These are phyloP conservation scores for Diorhabda sublineata DNA, from an alignment of 1,140 invertebrate species.

Conservation along the genomic window DNA sequence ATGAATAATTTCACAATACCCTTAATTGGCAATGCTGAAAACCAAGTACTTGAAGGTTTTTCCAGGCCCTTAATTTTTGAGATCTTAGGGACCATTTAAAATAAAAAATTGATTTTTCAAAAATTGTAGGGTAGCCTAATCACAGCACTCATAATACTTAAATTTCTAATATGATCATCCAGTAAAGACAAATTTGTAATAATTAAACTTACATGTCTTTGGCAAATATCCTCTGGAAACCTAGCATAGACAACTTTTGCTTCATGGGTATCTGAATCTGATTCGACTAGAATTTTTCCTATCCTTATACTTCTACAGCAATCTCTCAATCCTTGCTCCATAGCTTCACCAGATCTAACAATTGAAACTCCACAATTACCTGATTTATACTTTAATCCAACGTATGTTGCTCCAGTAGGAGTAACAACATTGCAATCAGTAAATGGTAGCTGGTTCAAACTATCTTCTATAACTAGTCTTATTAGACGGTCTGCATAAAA, in stretches of 20 bases:
- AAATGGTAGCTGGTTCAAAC: conserved; percentile 94
- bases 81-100: too few species aligned
- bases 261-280: conserved; percentile 92
- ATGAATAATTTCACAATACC: too few species aligned
- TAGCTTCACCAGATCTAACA: conserved; percentile 91
- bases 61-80: too few species aligned
- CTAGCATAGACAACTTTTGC: conserved; percentile 96
- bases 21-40: too few species aligned
- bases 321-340: conserved; percentile 96
- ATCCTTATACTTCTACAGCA: conserved; percentile 97
- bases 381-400: conserved; percentile 89
- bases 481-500: conserved; percentile 96
- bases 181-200: not conserved
- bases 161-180: too few species aligned
- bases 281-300: conserved; percentile 97
- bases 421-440: conserved; percentile 84
- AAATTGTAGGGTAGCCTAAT: too few species aligned
- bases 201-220: conserved; percentile 59
- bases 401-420: conserved; percentile 85
- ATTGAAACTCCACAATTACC: conserved; percentile 99
- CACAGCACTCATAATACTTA: too few species aligned
- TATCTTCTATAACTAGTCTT: conserved; percentile 95
- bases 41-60: too few species aligned
- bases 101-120: too few species aligned
- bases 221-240: conserved; percentile 91